Base-by-base conservation (phyloP, 1,140 invertebrate genomes). In the Drosophila nigrodunni region DNA sequence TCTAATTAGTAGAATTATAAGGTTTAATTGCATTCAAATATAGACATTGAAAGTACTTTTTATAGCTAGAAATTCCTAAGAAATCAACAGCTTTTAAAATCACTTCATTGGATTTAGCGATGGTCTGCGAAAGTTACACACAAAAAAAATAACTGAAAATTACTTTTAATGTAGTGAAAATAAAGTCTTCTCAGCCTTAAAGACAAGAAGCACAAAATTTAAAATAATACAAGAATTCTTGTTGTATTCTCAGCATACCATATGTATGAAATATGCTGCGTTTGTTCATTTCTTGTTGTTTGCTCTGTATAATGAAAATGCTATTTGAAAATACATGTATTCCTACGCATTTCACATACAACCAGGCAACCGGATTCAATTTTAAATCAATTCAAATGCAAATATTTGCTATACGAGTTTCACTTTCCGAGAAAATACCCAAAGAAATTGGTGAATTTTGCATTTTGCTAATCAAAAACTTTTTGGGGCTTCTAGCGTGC, bases 391-490 rank as follows among this genome's bases (percentile, higher is more conserved):
- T 54, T 52, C 54, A 43, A 59, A 73, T 68, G 64, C 55, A 68
- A 74, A 74, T 74, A 74, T 58, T 75, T 71, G 52, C 9, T 1
- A 21, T 21, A 21, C 18, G n/a, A 37, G 15, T 59, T 47, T 60
- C 2, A 43, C 43, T 62, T 78, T 81, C 3, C 4, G 4, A 41
- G 59, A 70, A 68, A 61, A 58, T 55, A 60, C 50, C 52, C 61
- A 46, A 71, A 65, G 46, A n/a, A 47, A 58, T 50, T 15, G 39
- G 7, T 1, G 30, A 43, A 65, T 58, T 50, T 77, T 68, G 8
- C 57, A 52, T 46, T 62, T 18, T 15, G 50, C 18, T 72, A 71
- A 80, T 80, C 77, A 72, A 80, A 72, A 72, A 80, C 39, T 80
- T 80, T 70, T 62, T 37, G 52, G 10, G 18, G 13, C 15, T 21